Evolutionary conservation across 2,888 invertebrate genomes (phyloP), one percentile per base, ranked within the genome.

Genomic region (Spodoptera picta): DNA sequence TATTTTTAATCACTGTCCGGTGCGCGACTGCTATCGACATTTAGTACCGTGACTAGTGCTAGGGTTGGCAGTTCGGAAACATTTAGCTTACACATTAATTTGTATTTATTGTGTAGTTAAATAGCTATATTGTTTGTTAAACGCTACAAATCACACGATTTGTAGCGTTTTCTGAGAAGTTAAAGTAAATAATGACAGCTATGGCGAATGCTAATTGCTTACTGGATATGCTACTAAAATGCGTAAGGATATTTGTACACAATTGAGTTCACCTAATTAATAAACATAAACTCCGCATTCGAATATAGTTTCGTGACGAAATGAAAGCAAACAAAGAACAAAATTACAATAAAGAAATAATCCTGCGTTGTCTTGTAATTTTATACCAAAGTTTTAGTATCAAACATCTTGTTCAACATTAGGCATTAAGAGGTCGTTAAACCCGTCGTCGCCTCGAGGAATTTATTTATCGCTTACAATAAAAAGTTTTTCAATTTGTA

Each of bases 1-100:
- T 92, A 91, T 91, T 91, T 92, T 89, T 90, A 90, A 90, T 90
- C 89, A 60, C 48, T 65, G 71, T 54, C 66, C 64, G 56, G 67
- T 57, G 69, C 43, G 45, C 45, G 52, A 65, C 67, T 51, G 63
- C 47, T 63, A 45, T 61, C 60, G 59, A 62, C 54, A 56, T 69
- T 65, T 52, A 48, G 57, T 54, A 19, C 23, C 57, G 46, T 68
- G 63, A 53, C 31, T 52, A 27, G 36, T 49, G 14, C 9, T 53
- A 77, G 77, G 77, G 77, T 3, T 77, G 69, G 2, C 49, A 48
- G 4, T 14, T 24, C 2, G 4, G 3, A 12, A 4, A 9, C 12
- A 27, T 12, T 24, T 31, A 4, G 6, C 6, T 31, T 47, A 23
- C 24, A 47, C 11, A 47, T 23, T 47, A 47, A 47, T 47, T 11